These are phyloP conservation scores for Xylocampa areola DNA, from an alignment of 2,888 invertebrate species.

Conservation along the genomic window DNA sequence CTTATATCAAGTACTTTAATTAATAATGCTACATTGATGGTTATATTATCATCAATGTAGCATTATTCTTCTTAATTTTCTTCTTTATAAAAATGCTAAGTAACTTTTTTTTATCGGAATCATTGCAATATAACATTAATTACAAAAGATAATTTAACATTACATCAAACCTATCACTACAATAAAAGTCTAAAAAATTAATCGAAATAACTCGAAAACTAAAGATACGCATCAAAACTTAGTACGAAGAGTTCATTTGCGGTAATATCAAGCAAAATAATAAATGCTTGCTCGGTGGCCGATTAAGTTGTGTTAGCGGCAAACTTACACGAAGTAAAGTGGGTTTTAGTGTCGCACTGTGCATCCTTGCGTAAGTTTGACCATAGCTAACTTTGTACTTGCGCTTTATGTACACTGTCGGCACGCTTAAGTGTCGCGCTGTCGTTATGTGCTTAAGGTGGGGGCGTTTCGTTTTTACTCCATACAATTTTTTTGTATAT, in stretches of 20 bases:
- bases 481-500: too few species aligned
- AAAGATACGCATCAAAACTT: slow-evolving; percentile 7
- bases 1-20: too few species aligned
- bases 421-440: slow-evolving; percentile 62
- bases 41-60: too few species aligned
- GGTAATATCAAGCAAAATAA: slow-evolving; percentile 67
- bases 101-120: too few species aligned
- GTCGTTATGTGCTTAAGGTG: slow-evolving; percentile 61
- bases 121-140: too few species aligned
- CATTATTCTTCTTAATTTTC: too few species aligned
- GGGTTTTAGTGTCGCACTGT: slow-evolving; percentile 79
- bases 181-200: too few species aligned
- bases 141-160: too few species aligned
- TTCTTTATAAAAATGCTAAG: too few species aligned
- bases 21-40: too few species aligned
- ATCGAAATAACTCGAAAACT: too few species aligned
- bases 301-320: slow-evolving; percentile 73
- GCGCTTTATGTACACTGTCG: slow-evolving; percentile 68
- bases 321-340: slow-evolving; percentile 79
- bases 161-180: too few species aligned
- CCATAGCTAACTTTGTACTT: slow-evolving; percentile 81
- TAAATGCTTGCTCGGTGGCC: slow-evolving; percentile 70
- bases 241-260: slow-evolving; percentile 39
- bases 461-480: slow-evolving; percentile 2
- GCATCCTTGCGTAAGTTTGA: slow-evolving; percentile 81